A percentile compares a stretch with the other conserved stretches of the same genome.
These are phyloP conservation scores for Panopea generosa DNA, from an alignment of 2,888 invertebrate species.

Conservation along the genomic window DNA sequence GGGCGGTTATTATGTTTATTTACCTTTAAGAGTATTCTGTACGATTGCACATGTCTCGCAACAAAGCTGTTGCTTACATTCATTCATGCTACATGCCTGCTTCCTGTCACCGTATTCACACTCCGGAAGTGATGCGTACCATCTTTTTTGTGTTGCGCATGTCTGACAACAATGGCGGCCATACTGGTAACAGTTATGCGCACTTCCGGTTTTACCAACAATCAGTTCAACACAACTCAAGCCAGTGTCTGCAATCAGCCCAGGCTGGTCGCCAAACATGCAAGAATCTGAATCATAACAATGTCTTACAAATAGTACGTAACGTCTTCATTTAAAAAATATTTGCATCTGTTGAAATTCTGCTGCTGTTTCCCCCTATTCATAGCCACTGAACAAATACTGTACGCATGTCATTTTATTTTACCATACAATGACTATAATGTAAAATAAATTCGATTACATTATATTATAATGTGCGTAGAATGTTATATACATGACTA, in stretches of 20 bases:
- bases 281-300: slow-evolving; percentile 19
- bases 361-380: too few species aligned
- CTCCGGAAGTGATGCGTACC: neutral
- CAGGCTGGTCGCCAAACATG: slow-evolving; percentile 40
- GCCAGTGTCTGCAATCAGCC: slow-evolving; percentile 12
- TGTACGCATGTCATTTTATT: too few species aligned
- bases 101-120: slow-evolving; percentile 38
- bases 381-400: too few species aligned
- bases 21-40: too few species aligned
- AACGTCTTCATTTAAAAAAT: too few species aligned
- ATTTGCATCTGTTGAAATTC: too few species aligned
- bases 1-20: too few species aligned
- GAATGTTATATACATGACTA: too few species aligned
- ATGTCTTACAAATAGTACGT: too few species aligned
- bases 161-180: slow-evolving; percentile 23
- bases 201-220: neutral
- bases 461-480: too few species aligned
- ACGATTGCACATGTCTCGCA: slow-evolving; percentile 37
- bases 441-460: too few species aligned
- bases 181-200: slow-evolving; percentile 31
- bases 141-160: slow-evolving; percentile 24
- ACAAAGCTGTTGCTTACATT: slow-evolving; percentile 21
- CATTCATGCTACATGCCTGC: slow-evolving; percentile 7
- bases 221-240: slow-evolving; percentile 3
- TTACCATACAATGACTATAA: too few species aligned